A percentile compares a stretch with the other conserved stretches of the same genome.
Conservation (phyloP, 2,113 vertebrate species). For the Cyprinodon tularosa region DNA sequence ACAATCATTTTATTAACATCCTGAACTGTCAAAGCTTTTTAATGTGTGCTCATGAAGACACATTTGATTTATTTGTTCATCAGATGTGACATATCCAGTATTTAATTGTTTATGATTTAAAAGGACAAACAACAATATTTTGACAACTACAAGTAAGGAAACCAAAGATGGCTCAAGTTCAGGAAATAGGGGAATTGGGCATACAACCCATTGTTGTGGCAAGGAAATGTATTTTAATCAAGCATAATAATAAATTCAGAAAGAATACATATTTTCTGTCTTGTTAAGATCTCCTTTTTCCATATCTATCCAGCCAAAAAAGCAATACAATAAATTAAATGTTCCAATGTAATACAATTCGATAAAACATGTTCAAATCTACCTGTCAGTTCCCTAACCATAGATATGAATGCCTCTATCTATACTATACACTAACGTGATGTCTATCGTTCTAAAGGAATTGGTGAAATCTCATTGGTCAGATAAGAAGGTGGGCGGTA, state of each 20-base stretch:
- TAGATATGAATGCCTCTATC: neutral
- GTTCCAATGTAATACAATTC: neutral
- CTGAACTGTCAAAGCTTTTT: too few species aligned
- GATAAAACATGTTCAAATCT: neutral
- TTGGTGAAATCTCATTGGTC: conserved; percentile 41
- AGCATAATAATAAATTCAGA: neutral
- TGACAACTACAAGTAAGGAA: too few species aligned
- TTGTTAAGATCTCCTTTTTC: neutral
- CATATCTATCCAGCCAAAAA: neutral
- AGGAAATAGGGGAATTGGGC: too few species aligned
- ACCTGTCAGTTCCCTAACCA: neutral
- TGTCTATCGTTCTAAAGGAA: neutral
- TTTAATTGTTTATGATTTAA: too few species aligned
- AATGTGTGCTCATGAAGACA: too few species aligned
- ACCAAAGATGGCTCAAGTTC: too few species aligned
- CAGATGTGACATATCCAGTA: too few species aligned
- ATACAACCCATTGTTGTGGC: too few species aligned
- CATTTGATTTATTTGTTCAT: too few species aligned
- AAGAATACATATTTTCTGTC: neutral
- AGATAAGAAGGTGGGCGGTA: conserved; percentile 1
- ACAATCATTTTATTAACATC: neutral
- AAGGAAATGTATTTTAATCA: too few species aligned
- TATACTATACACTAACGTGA: neutral
- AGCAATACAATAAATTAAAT: neutral
- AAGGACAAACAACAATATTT: too few species aligned